A percentile compares a stretch with the other conserved stretches of the same genome.
phyloP scores from a whole-genome alignment of 2,797 vertebrate species.

The Labroides dimidiatus region DNA sequence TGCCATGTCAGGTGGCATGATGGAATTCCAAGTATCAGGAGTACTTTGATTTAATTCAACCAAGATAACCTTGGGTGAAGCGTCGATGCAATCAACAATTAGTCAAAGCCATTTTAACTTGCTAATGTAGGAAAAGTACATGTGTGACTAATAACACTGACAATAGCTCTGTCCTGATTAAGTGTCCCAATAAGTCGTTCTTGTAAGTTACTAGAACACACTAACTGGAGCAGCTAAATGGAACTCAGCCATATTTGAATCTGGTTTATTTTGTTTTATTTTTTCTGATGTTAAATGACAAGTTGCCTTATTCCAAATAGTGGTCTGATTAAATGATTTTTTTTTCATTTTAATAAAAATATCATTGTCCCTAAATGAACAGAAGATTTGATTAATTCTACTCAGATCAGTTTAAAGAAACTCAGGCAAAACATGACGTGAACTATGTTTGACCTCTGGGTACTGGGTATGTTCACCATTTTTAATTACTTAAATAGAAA shows the following conservation, averaged over 20 bases:
- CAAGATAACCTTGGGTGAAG: constrained; percentile 10
- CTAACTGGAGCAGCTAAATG: constrained; percentile 9
- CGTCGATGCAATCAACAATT: constrained; percentile 5
- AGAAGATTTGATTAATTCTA: too few species aligned
- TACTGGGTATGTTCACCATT: neutral
- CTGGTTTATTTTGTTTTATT: too few species aligned
- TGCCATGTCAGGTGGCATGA: constrained; percentile 8
- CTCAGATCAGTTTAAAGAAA: too few species aligned
- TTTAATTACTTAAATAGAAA: too few species aligned
- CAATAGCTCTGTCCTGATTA: neutral
- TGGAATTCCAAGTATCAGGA: constrained; percentile 51
- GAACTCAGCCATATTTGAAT: neutral
- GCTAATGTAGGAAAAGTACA: neutral
- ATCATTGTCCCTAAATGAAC: too few species aligned
- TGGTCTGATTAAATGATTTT: too few species aligned
- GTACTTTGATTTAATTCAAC: constrained; percentile 41
- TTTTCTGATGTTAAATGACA: neutral
- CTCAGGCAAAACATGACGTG: neutral
- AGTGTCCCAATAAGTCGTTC: neutral
- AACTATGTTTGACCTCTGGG: neutral
- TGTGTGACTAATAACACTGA: neutral
- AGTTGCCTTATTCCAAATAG: too few species aligned
- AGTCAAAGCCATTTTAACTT: neutral
- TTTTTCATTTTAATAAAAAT: too few species aligned
- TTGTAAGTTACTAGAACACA: neutral